Evolutionary conservation across 2,888 invertebrate genomes (phyloP), one percentile per base, ranked within the genome.

Genomic region (Ceraclea dissimilis): DNA sequence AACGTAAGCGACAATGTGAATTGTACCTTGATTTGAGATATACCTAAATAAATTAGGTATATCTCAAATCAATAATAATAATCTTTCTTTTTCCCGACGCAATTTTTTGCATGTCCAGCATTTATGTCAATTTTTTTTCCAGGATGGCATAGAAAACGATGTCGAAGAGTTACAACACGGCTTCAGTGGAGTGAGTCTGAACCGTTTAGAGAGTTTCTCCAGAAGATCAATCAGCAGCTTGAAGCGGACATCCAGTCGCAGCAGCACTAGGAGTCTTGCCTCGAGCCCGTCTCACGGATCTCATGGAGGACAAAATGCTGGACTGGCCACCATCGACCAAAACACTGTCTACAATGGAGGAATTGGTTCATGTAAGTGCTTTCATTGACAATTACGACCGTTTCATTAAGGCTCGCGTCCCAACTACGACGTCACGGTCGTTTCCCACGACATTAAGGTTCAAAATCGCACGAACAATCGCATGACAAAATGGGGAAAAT

Each of bases 141-240:
- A 39, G 39, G 39, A 39, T 39, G 13, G 53, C 39, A 49, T 34
- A 8, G 52, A 60, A 21, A 51, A 56, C 49, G 62, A 58, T 53
- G 56, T 62, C 54, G 66, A 70, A 10, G 39, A 54, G 53, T 67
- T 80, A 0, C 71, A 76, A 10, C 78, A 79, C 53, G 79, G 78
- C 2, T 67, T 79, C 57, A 78, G 78, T 61, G 78, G 78, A 1
- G 68, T 79, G 16, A 79, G 78, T 56, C 70, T 80, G 1, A 77
- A 75, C 58, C 69, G 80, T 31, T 69, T 74, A 1, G 71, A 77
- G 64, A 76, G 76, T 57, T 66, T 79, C 48, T 50, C 57, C 19
- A 48, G 51, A 26, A 33, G 46, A n/a, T 22, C 52, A 8, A 48
- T 48, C 2, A 13, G 22, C 13, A 47, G 52, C 10, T 63, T 78